A percentile compares a stretch with the other conserved stretches of the same genome.
These are phyloP conservation scores for Erebia aethiops DNA, from an alignment of 2,888 invertebrate species.

Conservation along the genomic window DNA sequence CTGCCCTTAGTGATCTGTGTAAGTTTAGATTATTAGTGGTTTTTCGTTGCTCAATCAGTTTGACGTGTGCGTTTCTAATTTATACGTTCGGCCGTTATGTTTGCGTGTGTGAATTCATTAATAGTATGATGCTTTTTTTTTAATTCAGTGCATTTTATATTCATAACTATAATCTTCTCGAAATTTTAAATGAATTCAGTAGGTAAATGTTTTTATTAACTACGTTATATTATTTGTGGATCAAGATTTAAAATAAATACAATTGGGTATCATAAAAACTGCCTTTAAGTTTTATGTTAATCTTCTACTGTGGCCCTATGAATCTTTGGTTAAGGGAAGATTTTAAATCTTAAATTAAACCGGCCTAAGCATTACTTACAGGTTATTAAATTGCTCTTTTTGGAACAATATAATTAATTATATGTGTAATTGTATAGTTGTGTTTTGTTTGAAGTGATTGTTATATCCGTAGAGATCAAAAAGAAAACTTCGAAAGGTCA, in stretches of 20 bases:
- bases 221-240: background rate
- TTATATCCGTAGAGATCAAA: conserved; percentile 60
- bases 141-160: background rate
- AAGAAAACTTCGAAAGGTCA: conserved; percentile 68
- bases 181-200: background rate
- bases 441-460: background rate
- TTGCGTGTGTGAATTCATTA: background rate
- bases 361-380: no score
- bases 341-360: no score
- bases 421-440: no score
- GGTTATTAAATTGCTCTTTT: no score
- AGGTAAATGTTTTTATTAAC: background rate
- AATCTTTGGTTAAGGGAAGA: no score
- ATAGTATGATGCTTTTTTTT: background rate
- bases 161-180: background rate
- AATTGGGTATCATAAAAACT: background rate
- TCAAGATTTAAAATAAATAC: background rate
- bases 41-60: background rate
- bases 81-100: background rate
- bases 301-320: background rate
- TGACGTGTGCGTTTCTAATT: background rate
- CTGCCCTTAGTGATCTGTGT: background rate
- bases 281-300: background rate
- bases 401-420: no score
- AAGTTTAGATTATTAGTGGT: background rate